Evolutionary conservation across 2,888 invertebrate species (phyloP).

Genomic region (Drosophila testacea): DNA sequence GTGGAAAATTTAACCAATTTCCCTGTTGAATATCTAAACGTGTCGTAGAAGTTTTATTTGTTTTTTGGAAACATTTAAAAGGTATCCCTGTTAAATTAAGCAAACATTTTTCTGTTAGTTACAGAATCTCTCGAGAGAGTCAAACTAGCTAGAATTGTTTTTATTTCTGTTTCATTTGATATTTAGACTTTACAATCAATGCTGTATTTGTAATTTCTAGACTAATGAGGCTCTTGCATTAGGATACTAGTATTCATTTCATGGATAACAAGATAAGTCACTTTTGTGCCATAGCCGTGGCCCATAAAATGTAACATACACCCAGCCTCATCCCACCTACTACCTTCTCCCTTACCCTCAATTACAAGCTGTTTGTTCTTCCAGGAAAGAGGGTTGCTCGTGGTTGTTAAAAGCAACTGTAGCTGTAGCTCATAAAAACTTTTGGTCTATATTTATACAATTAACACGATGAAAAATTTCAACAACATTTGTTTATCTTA

Average conservation of each 20-base stretch:
- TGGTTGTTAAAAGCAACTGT: slow-evolving; percentile 50
- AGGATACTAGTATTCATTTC: slow-evolving; percentile 23
- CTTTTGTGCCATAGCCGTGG: slow-evolving; percentile 56
- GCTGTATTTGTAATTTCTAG: slow-evolving; percentile 1
- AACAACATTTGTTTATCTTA: slow-evolving; percentile 72
- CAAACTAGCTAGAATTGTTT: not conserved
- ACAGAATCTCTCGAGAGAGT: not conserved
- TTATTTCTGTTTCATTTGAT: slow-evolving; percentile 18
- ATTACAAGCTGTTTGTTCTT: slow-evolving; percentile 57
- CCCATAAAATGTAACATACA: slow-evolving; percentile 52
- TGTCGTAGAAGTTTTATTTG: slow-evolving; percentile 1
- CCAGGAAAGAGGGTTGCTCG: slow-evolving; percentile 54
- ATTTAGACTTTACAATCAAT: slow-evolving; percentile 34
- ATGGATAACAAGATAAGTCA: slow-evolving; percentile 69
- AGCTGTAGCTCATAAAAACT: slow-evolving; percentile 70
- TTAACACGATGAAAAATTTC: slow-evolving; percentile 65
- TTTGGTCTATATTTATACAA: slow-evolving; percentile 75
- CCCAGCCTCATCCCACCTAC: slow-evolving; percentile 15
- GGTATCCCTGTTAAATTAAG: not conserved
- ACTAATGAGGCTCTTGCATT: slow-evolving; percentile 32
- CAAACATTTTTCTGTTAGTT: not conserved
- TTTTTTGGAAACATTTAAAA: not conserved
- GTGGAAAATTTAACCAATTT: not conserved
- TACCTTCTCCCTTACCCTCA: slow-evolving; percentile 10
- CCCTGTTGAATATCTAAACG: not conserved